Evolutionary conservation across 92 coral and sea anemone species (phyloP).

Genomic region (Umimayanthus kanabou): DNA sequence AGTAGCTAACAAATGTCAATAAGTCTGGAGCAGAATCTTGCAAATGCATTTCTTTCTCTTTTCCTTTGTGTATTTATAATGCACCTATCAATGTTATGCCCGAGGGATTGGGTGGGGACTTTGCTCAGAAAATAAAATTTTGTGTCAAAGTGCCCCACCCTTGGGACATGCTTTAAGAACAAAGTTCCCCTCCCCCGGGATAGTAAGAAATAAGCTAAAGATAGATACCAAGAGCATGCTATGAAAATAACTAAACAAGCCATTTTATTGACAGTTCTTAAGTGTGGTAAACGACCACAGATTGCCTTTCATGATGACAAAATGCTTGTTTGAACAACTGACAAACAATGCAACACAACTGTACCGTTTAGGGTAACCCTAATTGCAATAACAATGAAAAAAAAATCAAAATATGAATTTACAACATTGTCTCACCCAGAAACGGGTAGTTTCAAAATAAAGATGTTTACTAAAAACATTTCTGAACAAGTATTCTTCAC

Average conservation of each 20-base stretch:
- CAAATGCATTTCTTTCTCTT: too few relatives aligned
- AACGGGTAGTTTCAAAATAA: constrained; percentile 19
- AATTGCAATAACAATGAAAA: constrained; percentile 30
- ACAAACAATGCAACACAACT: constrained; percentile 26
- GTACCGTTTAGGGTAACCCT: constrained; percentile 29
- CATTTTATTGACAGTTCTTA: background rate
- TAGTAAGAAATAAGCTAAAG: background rate
- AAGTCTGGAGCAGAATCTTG: too few relatives aligned
- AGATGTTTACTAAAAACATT: background rate
- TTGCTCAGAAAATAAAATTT: too few relatives aligned
- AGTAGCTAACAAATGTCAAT: too few relatives aligned
- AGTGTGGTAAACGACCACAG: constrained; percentile 5
- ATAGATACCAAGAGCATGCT: constrained; percentile 10
- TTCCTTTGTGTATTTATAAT: too few relatives aligned
- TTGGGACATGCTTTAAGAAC: background rate
- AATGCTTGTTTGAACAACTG: background rate
- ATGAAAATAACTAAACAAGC: too few relatives aligned
- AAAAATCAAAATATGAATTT: constrained; percentile 24
- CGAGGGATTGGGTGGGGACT: constrained; percentile 10
- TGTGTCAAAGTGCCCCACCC: too few relatives aligned
- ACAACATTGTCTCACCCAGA: constrained; percentile 14
- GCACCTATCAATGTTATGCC: too few relatives aligned
- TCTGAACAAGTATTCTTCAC: background rate
- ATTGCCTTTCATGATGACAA: constrained; percentile 8
- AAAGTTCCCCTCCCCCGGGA: constrained; percentile 16